Conservation (phyloP, 2,888 invertebrate species). For the Rhimphoctona megacephalus region DNA sequence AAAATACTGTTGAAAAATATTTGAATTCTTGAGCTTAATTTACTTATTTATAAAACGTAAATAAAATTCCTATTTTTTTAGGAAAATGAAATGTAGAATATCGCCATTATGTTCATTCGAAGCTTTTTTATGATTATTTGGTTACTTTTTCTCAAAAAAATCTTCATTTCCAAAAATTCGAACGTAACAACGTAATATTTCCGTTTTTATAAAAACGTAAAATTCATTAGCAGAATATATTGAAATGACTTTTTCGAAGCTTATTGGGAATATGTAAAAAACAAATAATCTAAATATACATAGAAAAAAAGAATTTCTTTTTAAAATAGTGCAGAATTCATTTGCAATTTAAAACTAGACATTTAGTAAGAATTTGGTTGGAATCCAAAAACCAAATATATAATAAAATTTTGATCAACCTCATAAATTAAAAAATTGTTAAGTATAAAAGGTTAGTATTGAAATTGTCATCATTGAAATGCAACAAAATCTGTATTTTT, state of each 20-base stretch:
- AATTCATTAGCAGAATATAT: too few relatives aligned
- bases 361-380: background rate
- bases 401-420: background rate
- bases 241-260: background rate
- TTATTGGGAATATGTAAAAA: background rate
- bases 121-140: background rate
- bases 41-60: background rate
- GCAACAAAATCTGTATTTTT: background rate
- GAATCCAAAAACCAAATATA: background rate
- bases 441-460: background rate
- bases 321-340: background rate
- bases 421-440: background rate
- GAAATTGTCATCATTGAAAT: too few relatives aligned
- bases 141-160: background rate
- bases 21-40: too few relatives aligned
- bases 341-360: background rate
- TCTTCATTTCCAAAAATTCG: background rate
- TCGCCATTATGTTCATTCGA: background rate
- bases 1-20: background rate
- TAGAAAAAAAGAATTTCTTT: background rate
- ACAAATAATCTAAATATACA: background rate
- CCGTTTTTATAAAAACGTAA: too few relatives aligned
- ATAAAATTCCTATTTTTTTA: background rate
- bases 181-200: background rate
- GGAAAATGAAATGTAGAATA: background rate